phyloP scores from a whole-genome alignment of 92 coral and sea anemone species.

The Zoanthus solanderi region DNA sequence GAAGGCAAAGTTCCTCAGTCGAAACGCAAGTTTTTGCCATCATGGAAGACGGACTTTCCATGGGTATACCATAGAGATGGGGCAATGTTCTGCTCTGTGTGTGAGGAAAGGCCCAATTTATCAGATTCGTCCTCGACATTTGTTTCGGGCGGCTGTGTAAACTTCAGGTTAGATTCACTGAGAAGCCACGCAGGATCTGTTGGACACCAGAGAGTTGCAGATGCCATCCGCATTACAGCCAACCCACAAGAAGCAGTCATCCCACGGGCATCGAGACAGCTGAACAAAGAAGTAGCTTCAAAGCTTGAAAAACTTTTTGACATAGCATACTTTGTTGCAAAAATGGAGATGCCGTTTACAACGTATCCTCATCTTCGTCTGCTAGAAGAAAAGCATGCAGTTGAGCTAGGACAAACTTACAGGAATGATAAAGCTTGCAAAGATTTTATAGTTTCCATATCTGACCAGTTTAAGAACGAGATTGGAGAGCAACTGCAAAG shows the following conservation, averaged over 20 bases:
- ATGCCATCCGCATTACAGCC: no score
- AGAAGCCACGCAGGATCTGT: background rate
- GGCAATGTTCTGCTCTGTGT: background rate
- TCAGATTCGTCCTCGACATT: conserved; percentile 42
- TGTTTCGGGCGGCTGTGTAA: conserved; percentile 31
- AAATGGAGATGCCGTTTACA: conserved; percentile 38
- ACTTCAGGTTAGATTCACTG: conserved; percentile 28
- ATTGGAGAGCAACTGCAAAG: conserved; percentile 39
- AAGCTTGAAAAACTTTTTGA: conserved; percentile 25
- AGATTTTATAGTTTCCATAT: conserved; percentile 34
- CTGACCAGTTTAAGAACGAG: conserved; percentile 43
- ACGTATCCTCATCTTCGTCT: conserved; percentile 43
- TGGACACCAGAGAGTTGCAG: background rate
- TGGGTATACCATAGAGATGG: background rate
- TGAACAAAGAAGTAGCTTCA: no score
- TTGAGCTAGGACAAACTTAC: conserved; percentile 41
- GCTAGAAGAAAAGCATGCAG: conserved; percentile 53
- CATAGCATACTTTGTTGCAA: conserved; percentile 6
- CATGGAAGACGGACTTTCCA: background rate
- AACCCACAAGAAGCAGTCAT: no score
- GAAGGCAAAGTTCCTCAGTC: no score
- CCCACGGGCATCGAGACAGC: no score
- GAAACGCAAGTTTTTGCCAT: no score
- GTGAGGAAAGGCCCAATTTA: background rate
- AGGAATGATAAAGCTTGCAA: conserved; percentile 34